A percentile compares a stretch with the other conserved stretches of the same genome.
Conservation (phyloP, 2,113 vertebrate genomes). For the Callospermophilus lateralis region DNA sequence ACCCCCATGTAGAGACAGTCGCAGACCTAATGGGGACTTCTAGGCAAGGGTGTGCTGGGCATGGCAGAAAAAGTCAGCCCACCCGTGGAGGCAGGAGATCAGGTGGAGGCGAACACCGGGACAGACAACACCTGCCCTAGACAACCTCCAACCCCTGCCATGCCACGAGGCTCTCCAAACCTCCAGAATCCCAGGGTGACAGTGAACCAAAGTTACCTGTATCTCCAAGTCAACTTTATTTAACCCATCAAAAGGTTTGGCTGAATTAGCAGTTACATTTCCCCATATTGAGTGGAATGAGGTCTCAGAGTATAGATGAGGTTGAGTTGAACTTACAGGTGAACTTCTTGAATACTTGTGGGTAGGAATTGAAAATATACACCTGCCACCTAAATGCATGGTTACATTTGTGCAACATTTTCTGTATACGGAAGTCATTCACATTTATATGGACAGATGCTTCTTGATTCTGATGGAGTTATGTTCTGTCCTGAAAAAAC, state of each 20-base stretch:
- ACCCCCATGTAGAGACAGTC: background rate
- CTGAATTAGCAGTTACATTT: background rate
- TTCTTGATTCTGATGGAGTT: background rate
- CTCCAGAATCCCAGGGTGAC: background rate
- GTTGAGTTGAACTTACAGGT: background rate
- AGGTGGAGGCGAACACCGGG: background rate
- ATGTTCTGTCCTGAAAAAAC: background rate
- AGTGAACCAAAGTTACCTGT: background rate
- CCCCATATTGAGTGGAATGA: background rate
- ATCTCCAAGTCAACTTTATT: background rate
- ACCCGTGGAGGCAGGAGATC: background rate
- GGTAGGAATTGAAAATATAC: background rate
- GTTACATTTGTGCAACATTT: background rate
- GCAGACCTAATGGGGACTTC: background rate
- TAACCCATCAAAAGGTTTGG: background rate
- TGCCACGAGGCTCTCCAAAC: background rate
- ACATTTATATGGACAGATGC: background rate
- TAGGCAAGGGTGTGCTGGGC: background rate
- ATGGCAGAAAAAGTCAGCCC: background rate
- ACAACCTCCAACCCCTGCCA: background rate
- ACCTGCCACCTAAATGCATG: background rate
- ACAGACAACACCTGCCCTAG: too few relatives aligned
- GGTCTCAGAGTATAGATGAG: background rate
- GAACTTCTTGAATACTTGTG: background rate
- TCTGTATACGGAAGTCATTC: background rate